Evolutionary conservation across 2,888 invertebrate genomes (phyloP).

Genomic region (Agriopis leucophaearia): DNA sequence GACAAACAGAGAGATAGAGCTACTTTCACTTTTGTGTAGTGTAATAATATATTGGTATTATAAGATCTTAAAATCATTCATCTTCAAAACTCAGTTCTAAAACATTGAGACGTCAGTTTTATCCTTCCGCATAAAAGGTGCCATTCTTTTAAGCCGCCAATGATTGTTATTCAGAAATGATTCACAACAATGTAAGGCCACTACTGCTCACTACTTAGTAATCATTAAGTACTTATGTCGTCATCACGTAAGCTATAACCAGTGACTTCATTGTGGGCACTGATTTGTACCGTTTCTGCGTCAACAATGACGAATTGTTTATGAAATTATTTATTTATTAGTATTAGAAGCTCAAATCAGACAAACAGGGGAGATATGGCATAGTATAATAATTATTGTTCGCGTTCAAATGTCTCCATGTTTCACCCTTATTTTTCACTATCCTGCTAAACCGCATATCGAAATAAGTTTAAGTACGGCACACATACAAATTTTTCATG

Average conservation of each 20-base stretch:
- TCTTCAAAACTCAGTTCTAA: background rate
- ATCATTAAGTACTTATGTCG: conserved; percentile 1
- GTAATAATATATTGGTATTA: too few species aligned
- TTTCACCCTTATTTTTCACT: too few species aligned
- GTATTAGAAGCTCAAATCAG: too few species aligned
- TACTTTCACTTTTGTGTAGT: background rate
- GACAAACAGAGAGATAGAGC: background rate
- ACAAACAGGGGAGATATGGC: too few species aligned
- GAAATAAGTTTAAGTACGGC: too few species aligned
- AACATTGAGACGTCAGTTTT: conserved; percentile 1
- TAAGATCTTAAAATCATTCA: background rate
- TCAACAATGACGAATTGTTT: conserved; percentile 16
- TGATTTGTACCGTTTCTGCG: background rate
- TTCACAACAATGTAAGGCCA: conserved; percentile 24
- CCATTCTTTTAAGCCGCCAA: conserved; percentile 16
- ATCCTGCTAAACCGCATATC: too few species aligned
- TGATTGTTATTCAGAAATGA: conserved; percentile 27
- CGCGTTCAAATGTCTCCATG: too few species aligned
- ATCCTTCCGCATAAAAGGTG: conserved; percentile 22
- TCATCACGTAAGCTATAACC: conserved; percentile 10
- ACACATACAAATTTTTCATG: too few species aligned
- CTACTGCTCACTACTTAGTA: conserved; percentile 1
- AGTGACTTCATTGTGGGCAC: conserved; percentile 27
- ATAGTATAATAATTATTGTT: too few species aligned
- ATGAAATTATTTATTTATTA: conserved; percentile 5